phyloP scores from a whole-genome alignment of 2,888 invertebrate species.

The Cistogaster globosa region DNA sequence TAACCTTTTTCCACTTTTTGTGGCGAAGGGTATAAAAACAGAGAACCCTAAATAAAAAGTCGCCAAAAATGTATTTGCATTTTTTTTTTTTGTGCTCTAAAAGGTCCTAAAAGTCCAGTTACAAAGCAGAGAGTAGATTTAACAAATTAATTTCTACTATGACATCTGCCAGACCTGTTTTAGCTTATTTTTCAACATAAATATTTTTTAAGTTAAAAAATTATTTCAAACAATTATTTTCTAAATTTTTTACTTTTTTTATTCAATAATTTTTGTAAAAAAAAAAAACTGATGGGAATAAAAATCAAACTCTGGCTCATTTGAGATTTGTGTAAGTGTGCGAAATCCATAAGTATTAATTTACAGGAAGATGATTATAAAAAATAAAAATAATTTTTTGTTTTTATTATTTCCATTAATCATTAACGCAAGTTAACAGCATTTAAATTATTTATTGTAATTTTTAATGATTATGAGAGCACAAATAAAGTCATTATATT shows the following conservation, averaged over 20 bases:
- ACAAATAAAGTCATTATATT: constrained; percentile 24
- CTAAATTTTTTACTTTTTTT: not conserved
- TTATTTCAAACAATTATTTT: constrained; percentile 35
- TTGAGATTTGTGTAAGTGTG: constrained; percentile 22
- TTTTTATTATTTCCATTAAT: not conserved
- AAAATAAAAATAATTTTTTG: not conserved
- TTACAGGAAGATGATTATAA: constrained; percentile 34
- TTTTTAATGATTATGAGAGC: not conserved
- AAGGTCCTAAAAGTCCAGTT: too few species aligned
- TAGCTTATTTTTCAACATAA: constrained; percentile 17
- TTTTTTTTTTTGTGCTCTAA: too few species aligned
- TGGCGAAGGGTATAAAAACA: too few species aligned
- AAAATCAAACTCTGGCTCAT: constrained; percentile 35
- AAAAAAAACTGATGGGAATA: not conserved
- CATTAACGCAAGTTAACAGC: not conserved
- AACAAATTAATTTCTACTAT: not conserved
- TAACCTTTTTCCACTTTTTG: too few species aligned
- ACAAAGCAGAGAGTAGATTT: too few species aligned
- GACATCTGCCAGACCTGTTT: not conserved
- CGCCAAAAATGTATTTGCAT: too few species aligned
- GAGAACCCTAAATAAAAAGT: too few species aligned
- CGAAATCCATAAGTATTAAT: constrained; percentile 35
- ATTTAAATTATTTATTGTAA: constrained; percentile 1
- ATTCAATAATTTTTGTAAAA: constrained; percentile 29
- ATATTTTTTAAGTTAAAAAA: not conserved